Evolutionary conservation across 2,888 invertebrate species (phyloP), one percentile per base, ranked within the genome.

Genomic region (Drepanosiphum platanoidis): DNA sequence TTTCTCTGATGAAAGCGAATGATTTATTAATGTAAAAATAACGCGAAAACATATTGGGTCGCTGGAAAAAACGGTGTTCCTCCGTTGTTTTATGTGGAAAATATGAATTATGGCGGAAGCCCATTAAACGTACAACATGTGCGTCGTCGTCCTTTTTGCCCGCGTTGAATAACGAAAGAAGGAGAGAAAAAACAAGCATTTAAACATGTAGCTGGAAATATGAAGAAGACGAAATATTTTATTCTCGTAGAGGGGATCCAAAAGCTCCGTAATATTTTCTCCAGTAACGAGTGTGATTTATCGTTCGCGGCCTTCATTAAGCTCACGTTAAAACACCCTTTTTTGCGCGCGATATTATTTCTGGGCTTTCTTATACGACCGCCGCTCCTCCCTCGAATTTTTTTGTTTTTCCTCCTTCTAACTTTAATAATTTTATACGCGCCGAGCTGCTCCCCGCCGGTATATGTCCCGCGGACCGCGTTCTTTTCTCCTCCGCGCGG

Each of bases 71-170:
- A n/a, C 30, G 7, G 42, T 34, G 66, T 52, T 70, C 11, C n/a
- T 75, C 27, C 75, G 74, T 84, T 84, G 75, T 84, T 84, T 77
- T 84, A 84, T 36, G 75, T 27, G 52, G 66, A 75, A 83, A 84
- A 77, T 84, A 84, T 84, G 84, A 84, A 84, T 84, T 84, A 84
- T 84, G 84, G 84, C 77, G 84, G 84, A 84, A 84, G 84, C 77
- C 84, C 84, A 84, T 84, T 84, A 84, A 84, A 84, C 32, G 84
- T 77, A 84, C 84, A 84, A 84, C 84, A 84, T 84, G 84, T 84
- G 84, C 84, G 84, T 84, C 84, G 68, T 66, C 84, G 84, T 84
- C 84, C 75, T 66, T 77, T 84, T 58, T 68, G 18, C 46, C 32
- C 61, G 30, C 66, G 84, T 52, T 74, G 72, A 72, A 80, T 82